These are phyloP conservation scores for Drosophila macrothrix DNA, from an alignment of 2,888 invertebrate genomes.

Conservation along the genomic window DNA sequence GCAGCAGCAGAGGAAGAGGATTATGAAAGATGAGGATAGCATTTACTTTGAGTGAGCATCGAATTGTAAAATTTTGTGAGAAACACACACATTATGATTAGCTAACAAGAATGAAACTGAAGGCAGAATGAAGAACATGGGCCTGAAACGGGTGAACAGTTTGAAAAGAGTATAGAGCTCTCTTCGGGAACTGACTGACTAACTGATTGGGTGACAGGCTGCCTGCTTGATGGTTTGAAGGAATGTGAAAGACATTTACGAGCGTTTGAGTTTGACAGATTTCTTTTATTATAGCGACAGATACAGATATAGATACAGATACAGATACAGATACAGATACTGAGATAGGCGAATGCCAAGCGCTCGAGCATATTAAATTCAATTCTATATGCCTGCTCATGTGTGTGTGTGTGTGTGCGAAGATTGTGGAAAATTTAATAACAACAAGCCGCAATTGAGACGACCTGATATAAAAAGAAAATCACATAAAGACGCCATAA, in stretches of 20 bases:
- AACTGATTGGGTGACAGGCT: slow-evolving; percentile 5
- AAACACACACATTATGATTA: slow-evolving; percentile 65
- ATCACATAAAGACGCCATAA: slow-evolving; percentile 71
- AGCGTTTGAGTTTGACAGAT: slow-evolving; percentile 78
- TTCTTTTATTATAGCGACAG: slow-evolving; percentile 74
- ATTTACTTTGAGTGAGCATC: slow-evolving; percentile 39
- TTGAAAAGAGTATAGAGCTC: slow-evolving; percentile 48
- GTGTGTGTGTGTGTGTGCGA: slow-evolving; percentile 11
- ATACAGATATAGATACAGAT: slow-evolving; percentile 7
- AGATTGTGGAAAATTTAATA: slow-evolving; percentile 62
- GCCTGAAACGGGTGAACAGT: slow-evolving; percentile 33
- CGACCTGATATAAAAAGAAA: slow-evolving; percentile 45
- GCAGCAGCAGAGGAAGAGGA: background rate
- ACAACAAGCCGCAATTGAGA: slow-evolving; percentile 62
- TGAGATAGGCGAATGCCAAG: slow-evolving; percentile 49
- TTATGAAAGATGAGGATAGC: slow-evolving; percentile 11
- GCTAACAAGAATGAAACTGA: slow-evolving; percentile 40
- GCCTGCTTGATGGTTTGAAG: slow-evolving; percentile 4
- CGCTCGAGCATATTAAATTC: slow-evolving; percentile 63
- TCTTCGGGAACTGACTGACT: background rate
- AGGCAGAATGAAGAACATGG: slow-evolving; percentile 1
- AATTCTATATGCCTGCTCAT: slow-evolving; percentile 25
- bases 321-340: slow-evolving; percentile 55
- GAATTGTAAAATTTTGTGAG: slow-evolving; percentile 68
- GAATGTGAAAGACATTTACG: slow-evolving; percentile 72